Conservation (phyloP, 2,888 invertebrate genomes). For the Thecocarcelia acutangulata region DNA sequence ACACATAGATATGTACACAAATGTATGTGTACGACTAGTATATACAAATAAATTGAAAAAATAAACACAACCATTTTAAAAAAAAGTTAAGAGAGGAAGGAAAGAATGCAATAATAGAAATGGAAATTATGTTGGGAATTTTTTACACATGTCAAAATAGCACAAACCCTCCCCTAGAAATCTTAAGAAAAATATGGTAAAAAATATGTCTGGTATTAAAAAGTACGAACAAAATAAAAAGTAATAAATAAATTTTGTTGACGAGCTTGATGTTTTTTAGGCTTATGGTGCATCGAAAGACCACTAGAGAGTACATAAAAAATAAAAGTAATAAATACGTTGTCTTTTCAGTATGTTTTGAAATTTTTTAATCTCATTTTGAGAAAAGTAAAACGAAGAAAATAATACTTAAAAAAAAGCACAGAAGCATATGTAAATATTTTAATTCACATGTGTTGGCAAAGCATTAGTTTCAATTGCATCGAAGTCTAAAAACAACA, state of each 20-base stretch:
- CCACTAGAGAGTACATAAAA: slow-evolving; percentile 35
- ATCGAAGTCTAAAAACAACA: slow-evolving; percentile 4
- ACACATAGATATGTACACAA: neutral
- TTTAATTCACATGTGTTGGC: slow-evolving; percentile 17
- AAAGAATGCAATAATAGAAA: slow-evolving; percentile 43
- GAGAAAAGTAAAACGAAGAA: slow-evolving; percentile 5
- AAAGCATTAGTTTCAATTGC: neutral
- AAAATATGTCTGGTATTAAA: slow-evolving; percentile 20
- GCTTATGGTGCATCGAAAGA: slow-evolving; percentile 43
- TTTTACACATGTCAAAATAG: slow-evolving; percentile 50
- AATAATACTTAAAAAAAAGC: neutral
- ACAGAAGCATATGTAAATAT: slow-evolving; percentile 28
- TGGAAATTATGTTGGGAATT: slow-evolving; percentile 46
- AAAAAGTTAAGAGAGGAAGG: neutral
- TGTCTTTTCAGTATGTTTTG: slow-evolving; percentile 16
- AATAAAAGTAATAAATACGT: neutral
- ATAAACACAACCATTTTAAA: neutral
- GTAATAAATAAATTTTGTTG: slow-evolving; percentile 41
- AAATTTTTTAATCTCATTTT: slow-evolving; percentile 48
- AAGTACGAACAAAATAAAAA: neutral
- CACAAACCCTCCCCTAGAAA: slow-evolving; percentile 2
- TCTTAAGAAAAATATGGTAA: slow-evolving; percentile 13
- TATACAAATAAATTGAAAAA: neutral
- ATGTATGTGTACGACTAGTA: neutral
- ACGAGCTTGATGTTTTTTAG: slow-evolving; percentile 54